Conservation (phyloP, 2,888 invertebrate genomes). For the Dasysyrphus tricinctus region DNA sequence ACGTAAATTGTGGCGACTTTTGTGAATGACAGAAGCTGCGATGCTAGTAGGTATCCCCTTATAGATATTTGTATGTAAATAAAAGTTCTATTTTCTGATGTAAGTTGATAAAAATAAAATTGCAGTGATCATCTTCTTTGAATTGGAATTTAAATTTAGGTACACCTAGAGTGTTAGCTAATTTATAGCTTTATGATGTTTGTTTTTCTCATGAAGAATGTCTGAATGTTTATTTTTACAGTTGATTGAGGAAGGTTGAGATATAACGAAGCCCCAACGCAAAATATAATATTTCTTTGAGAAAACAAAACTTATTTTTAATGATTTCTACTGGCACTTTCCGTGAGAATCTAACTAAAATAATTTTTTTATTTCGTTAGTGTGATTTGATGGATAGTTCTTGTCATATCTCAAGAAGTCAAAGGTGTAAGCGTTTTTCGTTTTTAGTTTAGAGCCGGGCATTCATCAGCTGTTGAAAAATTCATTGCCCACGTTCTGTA, state of each 20-base stretch:
- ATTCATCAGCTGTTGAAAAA: no score
- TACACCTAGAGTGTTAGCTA: not conserved
- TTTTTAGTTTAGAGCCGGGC: no score
- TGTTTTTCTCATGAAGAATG: conserved; percentile 38
- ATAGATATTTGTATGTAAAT: conserved; percentile 34
- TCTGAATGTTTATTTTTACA: conserved; percentile 22
- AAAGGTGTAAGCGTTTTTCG: no score
- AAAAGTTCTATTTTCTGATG: conserved; percentile 62
- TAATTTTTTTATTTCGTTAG: conserved; percentile 1
- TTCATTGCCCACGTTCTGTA: no score
- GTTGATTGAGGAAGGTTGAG: conserved; percentile 17
- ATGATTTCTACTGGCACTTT: conserved; percentile 18
- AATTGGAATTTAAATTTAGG: not conserved
- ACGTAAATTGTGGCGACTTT: conserved; percentile 35
- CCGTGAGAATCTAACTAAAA: conserved; percentile 17
- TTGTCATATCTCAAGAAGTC: not conserved
- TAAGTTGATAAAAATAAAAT: conserved; percentile 65
- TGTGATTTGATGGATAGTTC: not conserved
- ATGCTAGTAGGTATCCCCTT: conserved; percentile 7
- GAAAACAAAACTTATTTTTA: not conserved
- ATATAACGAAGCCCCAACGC: not conserved
- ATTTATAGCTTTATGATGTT: conserved; percentile 30
- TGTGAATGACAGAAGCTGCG: conserved; percentile 41
- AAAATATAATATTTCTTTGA: conserved; percentile 1
- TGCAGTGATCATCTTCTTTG: conserved; percentile 20